These are phyloP conservation scores for Styela clava DNA, from an alignment of 23 tunicate species.

Conservation along the genomic window DNA sequence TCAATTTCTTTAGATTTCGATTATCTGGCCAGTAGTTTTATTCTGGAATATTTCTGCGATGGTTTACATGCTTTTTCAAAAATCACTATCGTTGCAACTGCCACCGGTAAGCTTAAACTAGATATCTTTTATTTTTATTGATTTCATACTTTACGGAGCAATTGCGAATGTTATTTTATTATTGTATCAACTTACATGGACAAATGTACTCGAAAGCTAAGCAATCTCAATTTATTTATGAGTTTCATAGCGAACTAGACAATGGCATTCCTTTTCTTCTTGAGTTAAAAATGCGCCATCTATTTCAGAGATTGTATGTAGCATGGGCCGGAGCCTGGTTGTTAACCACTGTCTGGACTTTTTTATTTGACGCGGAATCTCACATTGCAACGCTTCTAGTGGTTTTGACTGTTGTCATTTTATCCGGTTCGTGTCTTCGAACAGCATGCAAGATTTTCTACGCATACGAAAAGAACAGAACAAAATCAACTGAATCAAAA, in stretches of 20 bases:
- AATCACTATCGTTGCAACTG: neutral
- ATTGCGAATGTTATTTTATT: no score
- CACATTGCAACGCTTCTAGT: neutral
- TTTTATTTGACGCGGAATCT: conserved; percentile 10
- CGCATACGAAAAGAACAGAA: no score
- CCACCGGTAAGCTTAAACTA: neutral
- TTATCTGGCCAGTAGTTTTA: conserved; percentile 19
- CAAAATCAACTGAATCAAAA: neutral
- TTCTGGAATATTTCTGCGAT: conserved; percentile 15
- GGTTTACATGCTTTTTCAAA: neutral
- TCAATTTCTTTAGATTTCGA: conserved; percentile 2
- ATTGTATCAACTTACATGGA: no score
- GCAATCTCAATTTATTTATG: no score
- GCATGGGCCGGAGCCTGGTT: conserved; percentile 12
- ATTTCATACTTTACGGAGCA: no score
- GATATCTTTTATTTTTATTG: no score
- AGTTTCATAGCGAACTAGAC: no score
- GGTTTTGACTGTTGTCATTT: neutral
- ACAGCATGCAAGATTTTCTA: neutral
- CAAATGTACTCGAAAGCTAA: no score
- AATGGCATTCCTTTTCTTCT: no score
- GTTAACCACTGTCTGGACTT: conserved; percentile 13
- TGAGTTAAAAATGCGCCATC: no score
- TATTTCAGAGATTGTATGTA: neutral
- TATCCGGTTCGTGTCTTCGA: neutral